Conservation (phyloP, 2,113 vertebrate genomes). For the Vidua chalybeata region DNA sequence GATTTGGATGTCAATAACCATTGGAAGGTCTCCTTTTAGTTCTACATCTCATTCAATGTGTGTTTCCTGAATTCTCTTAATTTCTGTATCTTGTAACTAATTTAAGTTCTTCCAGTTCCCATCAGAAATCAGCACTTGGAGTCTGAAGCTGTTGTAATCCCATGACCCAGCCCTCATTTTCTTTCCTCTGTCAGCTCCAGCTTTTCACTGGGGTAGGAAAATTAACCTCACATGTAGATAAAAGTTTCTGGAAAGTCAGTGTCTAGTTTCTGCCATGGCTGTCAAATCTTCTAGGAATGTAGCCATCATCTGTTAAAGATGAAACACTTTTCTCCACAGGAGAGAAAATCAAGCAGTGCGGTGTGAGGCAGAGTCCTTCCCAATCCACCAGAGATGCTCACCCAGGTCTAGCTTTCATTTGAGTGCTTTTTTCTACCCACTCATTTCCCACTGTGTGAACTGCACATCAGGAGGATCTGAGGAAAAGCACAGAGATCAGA, state of each 20-base stretch:
- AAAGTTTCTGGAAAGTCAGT: constrained; percentile 13
- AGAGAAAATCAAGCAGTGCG: background rate
- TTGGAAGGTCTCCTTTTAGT: background rate
- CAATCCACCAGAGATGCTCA: background rate
- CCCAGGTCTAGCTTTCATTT: constrained; percentile 39
- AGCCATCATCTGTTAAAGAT: constrained; percentile 12
- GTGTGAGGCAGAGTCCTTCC: constrained; percentile 3
- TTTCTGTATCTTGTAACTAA: background rate
- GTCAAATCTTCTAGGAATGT: background rate
- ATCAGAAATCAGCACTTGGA: background rate
- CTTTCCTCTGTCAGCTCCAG: background rate
- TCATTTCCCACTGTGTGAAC: constrained; percentile 30
- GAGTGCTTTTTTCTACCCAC: constrained; percentile 7
- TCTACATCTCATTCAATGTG: background rate
- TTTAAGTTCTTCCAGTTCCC: background rate
- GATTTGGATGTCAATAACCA: background rate
- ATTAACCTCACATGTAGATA: constrained; percentile 15
- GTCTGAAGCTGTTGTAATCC: background rate
- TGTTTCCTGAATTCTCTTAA: background rate
- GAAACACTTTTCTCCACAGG: constrained; percentile 22
- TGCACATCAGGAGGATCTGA: background rate
- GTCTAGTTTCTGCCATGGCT: background rate
- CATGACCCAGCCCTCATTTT: background rate
- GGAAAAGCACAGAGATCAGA: constrained; percentile 22
- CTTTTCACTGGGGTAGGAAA: background rate